Conservation (phyloP, 1,140 invertebrate genomes). For the Bombus superbus region DNA sequence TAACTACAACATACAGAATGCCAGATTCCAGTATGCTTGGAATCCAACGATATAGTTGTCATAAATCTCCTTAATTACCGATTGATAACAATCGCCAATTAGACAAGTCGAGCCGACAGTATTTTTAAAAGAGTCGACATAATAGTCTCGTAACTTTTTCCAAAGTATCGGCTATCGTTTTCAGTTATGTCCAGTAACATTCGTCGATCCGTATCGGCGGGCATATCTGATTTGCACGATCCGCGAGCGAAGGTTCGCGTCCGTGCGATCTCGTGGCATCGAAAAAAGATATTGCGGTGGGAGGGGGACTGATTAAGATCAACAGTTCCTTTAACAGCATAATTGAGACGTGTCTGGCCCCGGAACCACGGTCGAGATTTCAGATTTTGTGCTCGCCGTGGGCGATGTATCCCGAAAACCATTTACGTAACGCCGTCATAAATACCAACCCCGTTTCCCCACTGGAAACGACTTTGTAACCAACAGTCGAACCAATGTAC, state of each 20-base stretch:
- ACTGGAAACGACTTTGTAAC: background rate
- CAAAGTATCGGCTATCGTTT: slow-evolving; percentile 7
- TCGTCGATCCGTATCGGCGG: slow-evolving; percentile 29
- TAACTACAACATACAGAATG: background rate
- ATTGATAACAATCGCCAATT: background rate
- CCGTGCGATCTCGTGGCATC: background rate
- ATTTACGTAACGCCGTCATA: slow-evolving; percentile 27
- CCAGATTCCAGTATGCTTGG: background rate
- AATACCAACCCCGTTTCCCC: background rate
- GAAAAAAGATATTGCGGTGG: slow-evolving; percentile 11
- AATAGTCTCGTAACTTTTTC: slow-evolving; percentile 20
- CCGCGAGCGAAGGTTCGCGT: slow-evolving; percentile 19
- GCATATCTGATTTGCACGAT: slow-evolving; percentile 32
- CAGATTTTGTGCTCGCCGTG: slow-evolving; percentile 35
- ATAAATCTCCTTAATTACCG: background rate
- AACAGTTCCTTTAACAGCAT: slow-evolving; percentile 26
- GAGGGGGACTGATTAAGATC: slow-evolving; percentile 20
- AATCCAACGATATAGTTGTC: background rate
- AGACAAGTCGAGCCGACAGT: no score
- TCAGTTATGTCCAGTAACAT: slow-evolving; percentile 18
- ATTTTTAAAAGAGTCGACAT: background rate
- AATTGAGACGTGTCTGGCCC: slow-evolving; percentile 53
- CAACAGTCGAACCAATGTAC: background rate
- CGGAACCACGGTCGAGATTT: slow-evolving; percentile 38
- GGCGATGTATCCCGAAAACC: slow-evolving; percentile 40